Evolutionary conservation across 2,113 vertebrate genomes (phyloP).

Genomic region (Apistogramma diplotaenia): DNA sequence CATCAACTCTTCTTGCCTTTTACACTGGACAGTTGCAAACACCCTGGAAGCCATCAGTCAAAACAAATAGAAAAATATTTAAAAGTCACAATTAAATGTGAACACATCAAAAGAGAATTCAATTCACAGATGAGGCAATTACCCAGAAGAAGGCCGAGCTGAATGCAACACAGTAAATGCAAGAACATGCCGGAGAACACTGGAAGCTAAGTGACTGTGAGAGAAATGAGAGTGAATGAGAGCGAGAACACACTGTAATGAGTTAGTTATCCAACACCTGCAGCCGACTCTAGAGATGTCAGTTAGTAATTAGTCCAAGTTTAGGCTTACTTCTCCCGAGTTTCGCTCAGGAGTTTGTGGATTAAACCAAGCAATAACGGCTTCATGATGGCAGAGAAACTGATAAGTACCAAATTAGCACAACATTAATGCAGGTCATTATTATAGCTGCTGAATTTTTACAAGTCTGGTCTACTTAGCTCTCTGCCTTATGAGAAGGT

Average conservation of each 20-base stretch:
- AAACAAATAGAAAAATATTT: background rate
- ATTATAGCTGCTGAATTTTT: slow-evolving; percentile 51
- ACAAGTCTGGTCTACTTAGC: slow-evolving; percentile 48
- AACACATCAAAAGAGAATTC: background rate
- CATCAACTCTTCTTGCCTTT: background rate
- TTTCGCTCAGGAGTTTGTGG: slow-evolving; percentile 13
- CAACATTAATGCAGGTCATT: slow-evolving; percentile 64
- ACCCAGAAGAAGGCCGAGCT: background rate
- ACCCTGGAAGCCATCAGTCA: background rate
- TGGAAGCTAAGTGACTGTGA: slow-evolving; percentile 1
- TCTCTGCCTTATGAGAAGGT: slow-evolving; percentile 50
- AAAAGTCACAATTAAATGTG: background rate
- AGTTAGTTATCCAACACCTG: slow-evolving; percentile 52
- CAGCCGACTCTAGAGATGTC: slow-evolving; percentile 43
- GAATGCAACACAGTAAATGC: background rate
- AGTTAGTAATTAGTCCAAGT: slow-evolving; percentile 42
- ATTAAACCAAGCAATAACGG: slow-evolving; percentile 48
- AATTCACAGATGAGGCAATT: background rate
- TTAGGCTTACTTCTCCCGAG: slow-evolving; percentile 16
- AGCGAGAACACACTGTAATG: slow-evolving; percentile 42
- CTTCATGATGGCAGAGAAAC: slow-evolving; percentile 13
- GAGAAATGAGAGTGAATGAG: slow-evolving; percentile 1
- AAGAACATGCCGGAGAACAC: background rate
- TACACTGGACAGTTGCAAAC: background rate
- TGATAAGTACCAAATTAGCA: slow-evolving; percentile 62